phyloP scores from a whole-genome alignment of 2,797 vertebrate genomes.

The Acanthornis magna region DNA sequence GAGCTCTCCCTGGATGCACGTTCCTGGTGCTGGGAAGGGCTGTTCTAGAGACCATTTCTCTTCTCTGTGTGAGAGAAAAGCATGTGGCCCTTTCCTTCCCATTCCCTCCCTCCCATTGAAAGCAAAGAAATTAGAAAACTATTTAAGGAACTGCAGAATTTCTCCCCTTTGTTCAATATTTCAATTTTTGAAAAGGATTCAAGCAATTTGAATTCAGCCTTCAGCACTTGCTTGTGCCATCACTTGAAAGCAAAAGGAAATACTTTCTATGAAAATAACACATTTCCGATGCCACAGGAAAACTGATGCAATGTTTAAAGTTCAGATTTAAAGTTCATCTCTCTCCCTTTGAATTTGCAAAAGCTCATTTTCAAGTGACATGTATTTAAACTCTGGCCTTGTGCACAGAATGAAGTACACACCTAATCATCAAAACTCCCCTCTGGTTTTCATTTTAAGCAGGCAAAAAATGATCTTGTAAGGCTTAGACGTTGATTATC shows the following conservation, averaged over 20 bases:
- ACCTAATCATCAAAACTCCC: neutral
- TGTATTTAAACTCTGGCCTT: neutral
- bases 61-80: neutral
- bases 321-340: neutral
- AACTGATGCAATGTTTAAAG: neutral
- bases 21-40: neutral
- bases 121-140: neutral
- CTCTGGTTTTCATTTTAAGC: neutral
- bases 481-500: neutral
- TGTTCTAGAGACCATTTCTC: neutral
- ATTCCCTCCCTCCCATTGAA: neutral
- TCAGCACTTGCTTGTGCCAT: neutral
- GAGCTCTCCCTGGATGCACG: neutral
- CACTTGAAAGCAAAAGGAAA: slow-evolving; percentile 58
- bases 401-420: neutral
- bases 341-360: neutral
- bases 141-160: neutral
- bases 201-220: neutral
- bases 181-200: neutral
- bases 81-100: neutral
- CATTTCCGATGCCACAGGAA: neutral
- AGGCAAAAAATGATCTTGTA: neutral
- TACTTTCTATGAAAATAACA: neutral
- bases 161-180: neutral
- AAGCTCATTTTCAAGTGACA: neutral